Base-by-base conservation (phyloP, 2,888 invertebrate species). In the Exocentrus adspersus region DNA sequence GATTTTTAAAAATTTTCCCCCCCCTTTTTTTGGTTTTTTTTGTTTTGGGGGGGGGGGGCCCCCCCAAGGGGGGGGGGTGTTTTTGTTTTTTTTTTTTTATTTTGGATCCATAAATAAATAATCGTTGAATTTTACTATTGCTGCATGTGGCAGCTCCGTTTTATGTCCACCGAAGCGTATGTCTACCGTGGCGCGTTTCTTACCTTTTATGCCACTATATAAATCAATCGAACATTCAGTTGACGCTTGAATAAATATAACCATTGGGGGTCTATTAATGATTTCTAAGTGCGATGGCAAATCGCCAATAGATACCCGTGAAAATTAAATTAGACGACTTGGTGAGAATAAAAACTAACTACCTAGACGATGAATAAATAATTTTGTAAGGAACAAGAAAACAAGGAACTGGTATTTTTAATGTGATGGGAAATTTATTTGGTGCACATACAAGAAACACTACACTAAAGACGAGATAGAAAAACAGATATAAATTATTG, bases 121-220 rank as follows among this genome's bases (percentile, higher is more conserved):
- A 5, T 24, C 7, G n/a, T 37, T 37, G 12, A 37, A 37, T 37
- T 12, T 37, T 37, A 14, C 37, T 37, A 37, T 12, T 37, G 3
- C n/a, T 37, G 12, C 12, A 12, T 37, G n/a, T 9, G 37, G 14
- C 37, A 37, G n/a, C 37, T 37, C 12, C 12, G n/a, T 37, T 37
- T 37, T 5, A 37, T 37, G 37, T 37, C 37, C 37, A 37, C 2
- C 37, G 37, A 37, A 37, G 37, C 37, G 37, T 37, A 37, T 12
- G 37, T 37, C 37, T 37, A 2, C 37, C 5, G 14, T 37, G 14
- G 37, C 37, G 14, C 37, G 14, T 14, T 14, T 9, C 37, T 37
- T 37, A 37, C 37, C 37, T 37, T 37, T 37, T 37, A 37, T 37
- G 37, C 4, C 37, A 37, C 37, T 37, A 30, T 37, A 37, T 37